phyloP scores from a whole-genome alignment of 2,113 vertebrate species.

The Sander lucioperca region DNA sequence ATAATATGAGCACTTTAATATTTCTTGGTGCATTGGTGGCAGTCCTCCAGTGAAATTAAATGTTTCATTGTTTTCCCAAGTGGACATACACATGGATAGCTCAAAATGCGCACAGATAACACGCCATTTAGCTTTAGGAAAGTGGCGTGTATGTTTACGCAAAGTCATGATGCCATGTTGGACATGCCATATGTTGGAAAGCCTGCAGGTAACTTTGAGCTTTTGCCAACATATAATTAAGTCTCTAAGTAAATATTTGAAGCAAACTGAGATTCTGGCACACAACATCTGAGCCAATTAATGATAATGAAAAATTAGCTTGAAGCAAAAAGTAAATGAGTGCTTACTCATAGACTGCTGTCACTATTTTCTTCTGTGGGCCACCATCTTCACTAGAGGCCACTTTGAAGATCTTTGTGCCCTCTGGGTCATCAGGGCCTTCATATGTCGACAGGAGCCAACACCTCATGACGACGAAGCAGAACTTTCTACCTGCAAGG shows the following conservation, averaged over 20 bases:
- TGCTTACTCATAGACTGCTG: constrained; percentile 77
- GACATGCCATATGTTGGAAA: constrained; percentile 37
- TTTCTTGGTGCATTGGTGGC: too few species aligned
- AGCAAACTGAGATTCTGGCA: constrained; percentile 45
- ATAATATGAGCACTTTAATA: too few species aligned
- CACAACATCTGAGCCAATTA: constrained; percentile 24
- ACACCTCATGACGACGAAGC: constrained; percentile 67
- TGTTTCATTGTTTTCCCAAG: too few species aligned
- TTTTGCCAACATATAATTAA: constrained; percentile 52
- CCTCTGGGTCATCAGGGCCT: constrained; percentile 72
- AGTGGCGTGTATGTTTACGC: too few species aligned
- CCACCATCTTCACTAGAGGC: constrained; percentile 17
- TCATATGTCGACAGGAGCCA: constrained; percentile 69
- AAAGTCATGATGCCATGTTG: too few species aligned
- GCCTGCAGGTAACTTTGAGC: constrained; percentile 40
- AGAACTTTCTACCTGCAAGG: constrained; percentile 67
- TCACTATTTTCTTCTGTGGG: constrained; percentile 66
- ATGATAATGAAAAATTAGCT: constrained; percentile 32
- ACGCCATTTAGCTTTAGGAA: too few species aligned
- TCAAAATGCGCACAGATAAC: too few species aligned
- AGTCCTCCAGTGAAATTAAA: too few species aligned
- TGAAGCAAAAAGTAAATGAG: neutral
- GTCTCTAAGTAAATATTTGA: constrained; percentile 57
- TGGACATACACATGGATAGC: too few species aligned
- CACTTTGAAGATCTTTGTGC: constrained; percentile 69